Evolutionary conservation across 2,113 vertebrate species (phyloP), one percentile per base, ranked within the genome.

Genomic region (Hipposideros armiger): DNA sequence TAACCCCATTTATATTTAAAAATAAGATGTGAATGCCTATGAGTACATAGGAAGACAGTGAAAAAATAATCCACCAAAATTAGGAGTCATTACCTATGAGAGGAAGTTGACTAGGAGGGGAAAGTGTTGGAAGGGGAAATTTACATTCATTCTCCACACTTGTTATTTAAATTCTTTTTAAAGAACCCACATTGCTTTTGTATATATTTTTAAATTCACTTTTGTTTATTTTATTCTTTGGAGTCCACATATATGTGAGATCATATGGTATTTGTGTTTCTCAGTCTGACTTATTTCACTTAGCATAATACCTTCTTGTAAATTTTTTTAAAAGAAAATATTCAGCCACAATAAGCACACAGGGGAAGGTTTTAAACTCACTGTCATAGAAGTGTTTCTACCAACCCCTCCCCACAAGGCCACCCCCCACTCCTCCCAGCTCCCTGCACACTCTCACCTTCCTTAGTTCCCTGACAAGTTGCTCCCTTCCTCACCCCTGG

Each of bases 11-110:
- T 9, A 11, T 20, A 3, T 28, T 17, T 19, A 4, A 13, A 3
- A 22, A 40, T 28, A 7, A 30, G n/a, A 28, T 2, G 24, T 7
- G 17, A 2, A 0, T 17, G 28, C 11, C 30, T 54, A 0, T 14
- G 17, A 30, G 1, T 16, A 1, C 1, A 0, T 2, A 4, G 56
- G 28, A 10, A 36, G 14, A 50, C 50, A n/a, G 58, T 47, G 7
- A 50, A 17, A 15, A 66, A 40, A 28, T 66, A 30, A 16, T 1
- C 0, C 4, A 0, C 17, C 30, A n/a, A 81, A 24, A 30, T 19
- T 11, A 22, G 17, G 7, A 42, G 8, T 17, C 0, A 13, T 9
- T 45, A 4, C 26, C 82, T 36, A n/a, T 24, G 52, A 30, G 60
- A 13, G n/a, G 60, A 10, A 3, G 28, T 4, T 6, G 76, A 47